phyloP scores from a whole-genome alignment of 2,113 vertebrate genomes.

The Mesocricetus auratus region DNA sequence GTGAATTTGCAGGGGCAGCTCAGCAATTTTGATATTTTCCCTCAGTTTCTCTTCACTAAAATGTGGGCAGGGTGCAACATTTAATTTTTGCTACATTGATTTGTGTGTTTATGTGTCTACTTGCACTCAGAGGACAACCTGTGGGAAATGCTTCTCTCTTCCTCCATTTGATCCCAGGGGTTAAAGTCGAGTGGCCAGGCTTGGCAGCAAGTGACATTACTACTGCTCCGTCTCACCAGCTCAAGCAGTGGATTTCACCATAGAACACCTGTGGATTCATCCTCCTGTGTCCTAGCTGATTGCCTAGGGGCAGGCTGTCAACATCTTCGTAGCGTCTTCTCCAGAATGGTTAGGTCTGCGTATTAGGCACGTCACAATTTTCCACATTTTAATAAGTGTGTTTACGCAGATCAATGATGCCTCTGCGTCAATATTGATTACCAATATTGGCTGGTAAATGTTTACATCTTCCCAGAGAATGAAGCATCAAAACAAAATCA shows the following conservation, averaged over 20 bases:
- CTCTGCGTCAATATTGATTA: conserved; percentile 3
- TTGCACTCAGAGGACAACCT: neutral
- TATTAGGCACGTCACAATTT: neutral
- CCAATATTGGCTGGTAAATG: neutral
- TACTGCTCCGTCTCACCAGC: neutral
- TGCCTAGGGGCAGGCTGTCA: neutral
- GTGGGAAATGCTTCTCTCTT: too few species aligned
- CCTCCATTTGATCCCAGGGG: neutral
- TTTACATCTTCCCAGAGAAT: conserved; percentile 11
- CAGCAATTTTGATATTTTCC: neutral
- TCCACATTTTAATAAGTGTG: conserved; percentile 13
- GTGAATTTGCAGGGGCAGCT: too few species aligned
- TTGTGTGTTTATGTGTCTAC: neutral
- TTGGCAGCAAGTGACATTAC: neutral
- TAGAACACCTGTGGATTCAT: neutral
- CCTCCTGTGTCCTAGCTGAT: neutral
- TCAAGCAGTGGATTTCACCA: neutral
- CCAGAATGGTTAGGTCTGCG: neutral
- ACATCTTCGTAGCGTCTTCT: neutral
- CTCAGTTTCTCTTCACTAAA: neutral
- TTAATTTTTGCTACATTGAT: neutral
- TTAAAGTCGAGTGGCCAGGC: too few species aligned
- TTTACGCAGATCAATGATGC: neutral
- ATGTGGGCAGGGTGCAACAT: neutral
- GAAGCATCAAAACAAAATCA: conserved; percentile 12